Conservation (phyloP, 2,113 vertebrate genomes). For the Nibea coibor region DNA sequence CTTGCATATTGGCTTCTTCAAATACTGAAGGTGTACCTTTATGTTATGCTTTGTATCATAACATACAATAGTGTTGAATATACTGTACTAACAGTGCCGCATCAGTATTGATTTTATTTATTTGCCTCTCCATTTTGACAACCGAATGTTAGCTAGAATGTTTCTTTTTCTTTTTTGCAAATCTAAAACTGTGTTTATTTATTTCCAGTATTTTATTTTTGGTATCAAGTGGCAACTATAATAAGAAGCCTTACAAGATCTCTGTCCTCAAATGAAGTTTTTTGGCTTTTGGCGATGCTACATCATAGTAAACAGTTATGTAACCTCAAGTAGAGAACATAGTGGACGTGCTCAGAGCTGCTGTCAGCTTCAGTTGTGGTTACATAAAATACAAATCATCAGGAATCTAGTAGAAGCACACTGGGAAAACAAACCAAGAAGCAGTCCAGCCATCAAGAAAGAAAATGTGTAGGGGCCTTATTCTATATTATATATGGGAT, state of each 20-base stretch:
- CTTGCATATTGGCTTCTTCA: slow-evolving; percentile 68
- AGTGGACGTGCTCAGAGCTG: slow-evolving; percentile 40
- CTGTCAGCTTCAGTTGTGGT: slow-evolving; percentile 48
- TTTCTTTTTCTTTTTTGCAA: slow-evolving; percentile 8
- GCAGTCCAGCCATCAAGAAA: background rate
- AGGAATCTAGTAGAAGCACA: slow-evolving; percentile 41
- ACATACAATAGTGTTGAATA: slow-evolving; percentile 28
- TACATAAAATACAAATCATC: slow-evolving; percentile 62
- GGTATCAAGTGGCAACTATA: slow-evolving; percentile 35
- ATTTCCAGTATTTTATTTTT: slow-evolving; percentile 60
- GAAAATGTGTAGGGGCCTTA: slow-evolving; percentile 37
- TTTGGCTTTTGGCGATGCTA: slow-evolving; percentile 45
- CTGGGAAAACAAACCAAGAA: slow-evolving; percentile 40
- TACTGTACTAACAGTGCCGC: slow-evolving; percentile 34
- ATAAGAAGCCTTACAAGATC: slow-evolving; percentile 55
- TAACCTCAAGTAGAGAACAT: slow-evolving; percentile 49
- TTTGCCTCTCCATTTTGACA: slow-evolving; percentile 56
- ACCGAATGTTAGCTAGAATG: slow-evolving; percentile 55
- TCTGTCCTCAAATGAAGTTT: slow-evolving; percentile 42
- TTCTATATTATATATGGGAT: slow-evolving; percentile 41
- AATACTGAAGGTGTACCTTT: slow-evolving; percentile 51
- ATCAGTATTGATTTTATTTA: slow-evolving; percentile 64
- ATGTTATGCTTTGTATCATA: slow-evolving; percentile 48
- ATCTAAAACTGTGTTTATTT: slow-evolving; percentile 53
- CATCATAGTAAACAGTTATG: slow-evolving; percentile 61